Base-by-base conservation (phyloP, 1,140 invertebrate genomes). In the Goniozus legneri region DNA sequence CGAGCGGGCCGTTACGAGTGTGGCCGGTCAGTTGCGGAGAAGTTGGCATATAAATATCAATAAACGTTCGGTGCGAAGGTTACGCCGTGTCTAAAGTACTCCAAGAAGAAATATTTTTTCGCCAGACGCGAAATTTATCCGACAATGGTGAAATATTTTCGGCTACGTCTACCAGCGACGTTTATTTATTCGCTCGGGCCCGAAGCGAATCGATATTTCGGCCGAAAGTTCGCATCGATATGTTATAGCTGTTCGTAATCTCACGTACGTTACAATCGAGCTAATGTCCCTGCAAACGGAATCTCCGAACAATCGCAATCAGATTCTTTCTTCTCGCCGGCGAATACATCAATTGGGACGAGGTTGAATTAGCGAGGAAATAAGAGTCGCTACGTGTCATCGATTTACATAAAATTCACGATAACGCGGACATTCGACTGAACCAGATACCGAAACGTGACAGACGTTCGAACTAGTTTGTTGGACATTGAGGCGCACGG, bases 31-130 rank as follows among this genome's bases (percentile, higher is more conserved):
- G 39, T 50, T 34, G 36, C 22, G 13, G 27, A 48, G 52, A 58
- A 58, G 21, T 55, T 58, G 24, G 40, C 44, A 44, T 56, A 58
- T 58, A 58, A 58, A 58, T 56, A 56, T 58, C 56, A 56, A 58
- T 56, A 56, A 58, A 56, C 56, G 54, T 44, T 45, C 34, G n/a
- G 21, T 37, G 52, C 21, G 41, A 50, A 47, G 47, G 32, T 54
- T 38, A 39, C 56, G 48, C 43, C 49, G 38, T 50, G 30, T 56
- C 46, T 20, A 37, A 43, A 32, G 24, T 22, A 32, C 33, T 13
- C 39, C 22, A n/a, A n/a, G n/a, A n/a, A n/a, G n/a, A n/a, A n/a
- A n/a, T n/a, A n/a, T n/a, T n/a, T n/a, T n/a, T n/a, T n/a, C n/a
- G n/a, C n/a, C n/a, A n/a, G n/a, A n/a, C n/a, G n/a, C n/a, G n/a